Evolutionary conservation across 2,113 vertebrate genomes (phyloP).

Genomic region (Chiloscyllium plagiosum): DNA sequence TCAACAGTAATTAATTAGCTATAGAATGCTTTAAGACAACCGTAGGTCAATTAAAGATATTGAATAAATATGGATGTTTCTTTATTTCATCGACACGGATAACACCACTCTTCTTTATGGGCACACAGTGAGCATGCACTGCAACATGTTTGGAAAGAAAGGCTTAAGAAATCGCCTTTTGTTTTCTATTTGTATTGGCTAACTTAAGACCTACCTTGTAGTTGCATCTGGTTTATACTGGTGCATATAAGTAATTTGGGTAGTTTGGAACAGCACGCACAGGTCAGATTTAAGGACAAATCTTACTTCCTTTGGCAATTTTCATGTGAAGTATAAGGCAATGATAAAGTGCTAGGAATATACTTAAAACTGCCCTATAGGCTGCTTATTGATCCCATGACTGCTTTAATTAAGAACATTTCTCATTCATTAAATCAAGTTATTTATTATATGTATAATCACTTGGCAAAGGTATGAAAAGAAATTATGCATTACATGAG

Average conservation of each 20-base stretch:
- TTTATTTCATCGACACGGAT: background rate
- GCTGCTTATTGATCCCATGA: slow-evolving; percentile 8
- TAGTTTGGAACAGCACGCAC: background rate
- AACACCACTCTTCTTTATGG: background rate
- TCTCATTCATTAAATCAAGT: background rate
- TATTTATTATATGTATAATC: slow-evolving; percentile 1
- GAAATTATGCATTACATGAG: background rate
- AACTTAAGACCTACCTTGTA: background rate
- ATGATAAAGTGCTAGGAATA: background rate
- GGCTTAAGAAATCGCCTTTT: background rate
- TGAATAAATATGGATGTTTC: background rate
- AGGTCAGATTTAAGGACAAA: slow-evolving; percentile 22
- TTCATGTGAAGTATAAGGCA: background rate
- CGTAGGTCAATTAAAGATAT: background rate
- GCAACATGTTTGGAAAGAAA: background rate
- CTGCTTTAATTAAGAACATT: slow-evolving; percentile 9
- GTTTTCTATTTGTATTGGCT: background rate
- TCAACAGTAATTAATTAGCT: background rate
- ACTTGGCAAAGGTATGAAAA: background rate
- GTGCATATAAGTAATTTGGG: background rate
- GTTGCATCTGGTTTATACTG: background rate
- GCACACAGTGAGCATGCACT: background rate
- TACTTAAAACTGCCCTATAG: background rate
- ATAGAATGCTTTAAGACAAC: background rate
- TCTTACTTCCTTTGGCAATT: background rate